These are phyloP conservation scores for Suillia variegata DNA, from an alignment of 2,888 invertebrate species.

Conservation along the genomic window DNA sequence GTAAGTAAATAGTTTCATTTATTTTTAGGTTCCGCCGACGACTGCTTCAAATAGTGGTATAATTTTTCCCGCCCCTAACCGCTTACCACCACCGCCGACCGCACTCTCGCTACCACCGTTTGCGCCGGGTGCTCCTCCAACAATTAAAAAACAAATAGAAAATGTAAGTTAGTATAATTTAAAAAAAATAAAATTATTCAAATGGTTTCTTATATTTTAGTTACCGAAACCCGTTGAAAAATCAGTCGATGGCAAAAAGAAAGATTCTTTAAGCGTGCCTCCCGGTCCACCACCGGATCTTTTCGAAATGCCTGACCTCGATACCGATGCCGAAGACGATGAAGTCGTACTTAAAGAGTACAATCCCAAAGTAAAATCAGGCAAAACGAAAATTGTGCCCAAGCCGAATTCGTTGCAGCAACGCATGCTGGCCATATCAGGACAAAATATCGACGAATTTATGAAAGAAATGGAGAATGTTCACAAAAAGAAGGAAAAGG, in stretches of 20 bases:
- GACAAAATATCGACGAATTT: slow-evolving; percentile 89
- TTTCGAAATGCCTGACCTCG: slow-evolving; percentile 68
- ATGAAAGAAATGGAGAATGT: slow-evolving; percentile 93
- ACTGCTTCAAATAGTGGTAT: slow-evolving; percentile 5
- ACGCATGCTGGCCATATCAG: slow-evolving; percentile 85
- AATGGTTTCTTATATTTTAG: no score
- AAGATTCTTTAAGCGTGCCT: slow-evolving; percentile 85
- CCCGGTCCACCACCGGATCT: slow-evolving; percentile 82
- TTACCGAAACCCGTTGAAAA: slow-evolving; percentile 41
- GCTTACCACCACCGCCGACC: slow-evolving; percentile 56
- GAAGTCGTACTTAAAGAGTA: slow-evolving; percentile 45
- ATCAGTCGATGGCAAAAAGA: slow-evolving; percentile 50
- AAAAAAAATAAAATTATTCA: slow-evolving; percentile 29
- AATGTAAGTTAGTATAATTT: slow-evolving; percentile 55
- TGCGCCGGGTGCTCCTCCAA: slow-evolving; percentile 70
- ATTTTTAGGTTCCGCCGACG: slow-evolving; percentile 20
- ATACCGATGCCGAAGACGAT: slow-evolving; percentile 60
- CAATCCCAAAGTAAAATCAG: slow-evolving; percentile 43
- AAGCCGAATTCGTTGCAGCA: slow-evolving; percentile 83
- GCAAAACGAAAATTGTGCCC: slow-evolving; percentile 40
- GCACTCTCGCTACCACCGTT: slow-evolving; percentile 56
- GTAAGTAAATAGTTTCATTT: no score
- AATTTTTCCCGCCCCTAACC: slow-evolving; percentile 45
- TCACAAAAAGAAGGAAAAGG: slow-evolving; percentile 74
- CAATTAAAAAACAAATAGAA: slow-evolving; percentile 76